phyloP scores from a whole-genome alignment of 2,888 invertebrate species.

The Eristalis intricaria region DNA sequence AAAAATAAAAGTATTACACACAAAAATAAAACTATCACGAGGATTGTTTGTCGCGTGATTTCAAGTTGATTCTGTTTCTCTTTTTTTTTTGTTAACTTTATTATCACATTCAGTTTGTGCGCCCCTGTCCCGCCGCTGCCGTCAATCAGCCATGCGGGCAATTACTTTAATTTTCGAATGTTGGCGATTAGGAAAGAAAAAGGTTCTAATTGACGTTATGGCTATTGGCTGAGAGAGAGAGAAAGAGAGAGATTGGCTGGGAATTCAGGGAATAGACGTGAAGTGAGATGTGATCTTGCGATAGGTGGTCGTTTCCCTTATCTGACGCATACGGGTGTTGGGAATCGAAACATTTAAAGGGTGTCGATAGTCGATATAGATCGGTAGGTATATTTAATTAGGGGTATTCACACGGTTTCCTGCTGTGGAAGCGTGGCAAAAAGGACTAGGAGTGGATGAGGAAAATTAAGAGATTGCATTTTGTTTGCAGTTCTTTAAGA shows the following conservation, averaged over 20 bases:
- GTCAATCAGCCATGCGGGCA: background rate
- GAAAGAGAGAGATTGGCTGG: background rate
- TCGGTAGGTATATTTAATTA: too few relatives aligned
- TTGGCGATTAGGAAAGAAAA: constrained; percentile 14
- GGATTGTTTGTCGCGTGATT: constrained; percentile 48
- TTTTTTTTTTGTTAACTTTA: constrained; percentile 6
- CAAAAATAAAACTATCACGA: constrained; percentile 22
- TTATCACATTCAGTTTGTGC: constrained; percentile 10
- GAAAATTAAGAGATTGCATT: too few relatives aligned
- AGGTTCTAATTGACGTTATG: constrained; percentile 6
- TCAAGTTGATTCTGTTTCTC: background rate
- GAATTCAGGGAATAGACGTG: background rate
- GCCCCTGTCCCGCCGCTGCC: background rate
- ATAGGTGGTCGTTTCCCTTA: too few relatives aligned
- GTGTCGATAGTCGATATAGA: too few relatives aligned
- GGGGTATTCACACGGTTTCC: too few relatives aligned
- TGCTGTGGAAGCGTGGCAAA: too few relatives aligned
- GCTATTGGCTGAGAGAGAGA: background rate
- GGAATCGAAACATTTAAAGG: too few relatives aligned
- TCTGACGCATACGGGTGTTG: too few relatives aligned
- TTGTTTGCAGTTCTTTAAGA: too few relatives aligned
- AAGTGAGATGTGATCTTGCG: too few relatives aligned
- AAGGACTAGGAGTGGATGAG: too few relatives aligned
- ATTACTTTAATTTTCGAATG: background rate
- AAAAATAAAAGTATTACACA: constrained; percentile 8